Evolutionary conservation across 1,140 invertebrate species (phyloP).

Genomic region (Oryctes rhinoceros): DNA sequence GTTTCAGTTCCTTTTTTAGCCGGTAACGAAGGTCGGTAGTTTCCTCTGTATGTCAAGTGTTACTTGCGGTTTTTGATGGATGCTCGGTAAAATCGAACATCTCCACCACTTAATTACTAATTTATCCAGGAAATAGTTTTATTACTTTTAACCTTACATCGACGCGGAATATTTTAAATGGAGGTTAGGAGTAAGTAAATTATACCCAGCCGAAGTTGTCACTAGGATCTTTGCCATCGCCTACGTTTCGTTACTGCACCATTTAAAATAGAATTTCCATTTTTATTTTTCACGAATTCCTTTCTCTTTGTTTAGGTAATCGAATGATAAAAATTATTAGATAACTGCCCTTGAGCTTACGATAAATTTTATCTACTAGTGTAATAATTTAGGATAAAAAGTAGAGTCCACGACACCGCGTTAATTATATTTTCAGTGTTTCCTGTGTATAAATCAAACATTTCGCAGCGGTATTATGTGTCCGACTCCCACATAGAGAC

Average conservation of each 20-base stretch:
- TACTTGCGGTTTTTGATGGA: conserved; percentile 43
- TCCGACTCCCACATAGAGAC: background rate
- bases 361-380: background rate
- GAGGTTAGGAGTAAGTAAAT: too few species aligned
- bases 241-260: too few species aligned
- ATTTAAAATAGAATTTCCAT: too few species aligned
- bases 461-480: background rate
- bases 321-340: background rate
- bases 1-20: conserved; percentile 46
- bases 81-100: conserved; percentile 37
- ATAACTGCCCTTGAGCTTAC: background rate
- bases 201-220: too few species aligned
- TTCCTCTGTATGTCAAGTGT: conserved; percentile 45
- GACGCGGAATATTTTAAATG: too few species aligned
- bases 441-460: background rate
- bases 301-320: too few species aligned
- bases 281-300: background rate
- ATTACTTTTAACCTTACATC: background rate
- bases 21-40: conserved; percentile 49
- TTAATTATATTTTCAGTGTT: conserved; percentile 5
- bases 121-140: background rate
- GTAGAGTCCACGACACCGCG: background rate
- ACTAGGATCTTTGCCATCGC: too few species aligned
- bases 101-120: background rate
- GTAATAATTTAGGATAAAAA: background rate